A percentile compares a stretch with the other conserved stretches of the same genome.
Evolutionary conservation across 2,113 vertebrate genomes (phyloP).

Genomic region (Mirza zaza): DNA sequence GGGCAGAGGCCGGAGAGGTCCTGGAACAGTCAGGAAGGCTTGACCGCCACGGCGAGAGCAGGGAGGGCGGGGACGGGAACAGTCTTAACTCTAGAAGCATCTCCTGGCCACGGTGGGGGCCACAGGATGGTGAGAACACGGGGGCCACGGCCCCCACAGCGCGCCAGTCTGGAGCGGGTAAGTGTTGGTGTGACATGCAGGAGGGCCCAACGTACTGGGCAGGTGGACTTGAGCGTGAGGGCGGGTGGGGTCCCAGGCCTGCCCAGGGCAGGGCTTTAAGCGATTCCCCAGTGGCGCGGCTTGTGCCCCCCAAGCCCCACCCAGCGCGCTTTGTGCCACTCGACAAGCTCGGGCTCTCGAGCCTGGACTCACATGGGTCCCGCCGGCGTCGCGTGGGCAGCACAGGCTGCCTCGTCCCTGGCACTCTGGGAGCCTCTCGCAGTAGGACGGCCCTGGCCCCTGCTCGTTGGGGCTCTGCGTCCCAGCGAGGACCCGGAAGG

Average conservation of each 20-base stretch:
- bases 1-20: neutral
- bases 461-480: accelerated
- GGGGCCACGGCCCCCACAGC: accelerated
- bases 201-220: accelerated
- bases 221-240: accelerated
- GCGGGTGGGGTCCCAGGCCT: accelerated
- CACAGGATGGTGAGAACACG: accelerated
- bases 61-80: accelerated
- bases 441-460: accelerated
- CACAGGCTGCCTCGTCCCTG: accelerated
- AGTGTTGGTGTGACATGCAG: too few relatives aligned
- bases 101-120: accelerated
- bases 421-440: neutral
- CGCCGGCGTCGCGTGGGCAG: accelerated
- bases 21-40: neutral
- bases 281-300: accelerated
- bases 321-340: accelerated
- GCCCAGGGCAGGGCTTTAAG: accelerated
- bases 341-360: accelerated
- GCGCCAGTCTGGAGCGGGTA: accelerated
- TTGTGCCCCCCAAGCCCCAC: accelerated
- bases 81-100: neutral
- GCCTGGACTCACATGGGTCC: accelerated
- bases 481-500: accelerated
- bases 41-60: accelerated